These are phyloP conservation scores for Eristalis intricaria DNA, from an alignment of 2,888 invertebrate species.

Conservation along the genomic window DNA sequence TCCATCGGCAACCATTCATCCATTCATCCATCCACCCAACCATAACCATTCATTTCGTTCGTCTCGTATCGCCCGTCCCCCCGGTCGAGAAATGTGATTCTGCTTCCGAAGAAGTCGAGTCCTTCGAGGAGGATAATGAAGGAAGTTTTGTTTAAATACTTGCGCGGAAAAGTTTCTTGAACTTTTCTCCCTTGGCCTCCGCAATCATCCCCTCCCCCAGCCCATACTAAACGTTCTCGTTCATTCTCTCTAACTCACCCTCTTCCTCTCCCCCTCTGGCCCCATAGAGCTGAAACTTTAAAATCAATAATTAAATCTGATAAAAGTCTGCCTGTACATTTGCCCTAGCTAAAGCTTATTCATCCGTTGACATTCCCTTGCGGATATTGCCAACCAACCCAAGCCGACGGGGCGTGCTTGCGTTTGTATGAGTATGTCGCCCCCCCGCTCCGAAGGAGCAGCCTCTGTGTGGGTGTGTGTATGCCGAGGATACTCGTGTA, in stretches of 20 bases:
- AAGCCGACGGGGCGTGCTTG: conserved; percentile 19
- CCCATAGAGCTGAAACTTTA: conserved; percentile 24
- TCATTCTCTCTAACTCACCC: too few species aligned
- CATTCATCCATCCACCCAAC: neutral
- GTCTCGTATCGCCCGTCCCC: neutral
- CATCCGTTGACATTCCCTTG: conserved; percentile 51
- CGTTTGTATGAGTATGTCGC: neutral
- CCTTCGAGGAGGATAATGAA: conserved; percentile 44
- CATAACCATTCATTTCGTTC: neutral
- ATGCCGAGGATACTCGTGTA: conserved; percentile 7
- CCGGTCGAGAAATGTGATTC: neutral
- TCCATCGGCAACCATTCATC: neutral
- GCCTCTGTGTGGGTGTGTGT: neutral
- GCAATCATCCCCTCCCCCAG: neutral
- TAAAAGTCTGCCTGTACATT: conserved; percentile 49
- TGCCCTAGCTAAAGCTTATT: conserved; percentile 38
- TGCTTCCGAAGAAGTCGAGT: neutral
- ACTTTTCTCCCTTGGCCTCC: conserved; percentile 21
- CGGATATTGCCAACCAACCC: conserved; percentile 33
- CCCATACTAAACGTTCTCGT: too few species aligned
- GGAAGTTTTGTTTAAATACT: conserved; percentile 57
- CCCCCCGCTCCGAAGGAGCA: neutral
- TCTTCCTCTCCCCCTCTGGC: neutral
- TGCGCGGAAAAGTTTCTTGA: conserved; percentile 47
- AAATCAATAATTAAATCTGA: conserved; percentile 63